These are phyloP conservation scores for Polymixis lichenea DNA, from an alignment of 2,888 invertebrate species.

Conservation along the genomic window DNA sequence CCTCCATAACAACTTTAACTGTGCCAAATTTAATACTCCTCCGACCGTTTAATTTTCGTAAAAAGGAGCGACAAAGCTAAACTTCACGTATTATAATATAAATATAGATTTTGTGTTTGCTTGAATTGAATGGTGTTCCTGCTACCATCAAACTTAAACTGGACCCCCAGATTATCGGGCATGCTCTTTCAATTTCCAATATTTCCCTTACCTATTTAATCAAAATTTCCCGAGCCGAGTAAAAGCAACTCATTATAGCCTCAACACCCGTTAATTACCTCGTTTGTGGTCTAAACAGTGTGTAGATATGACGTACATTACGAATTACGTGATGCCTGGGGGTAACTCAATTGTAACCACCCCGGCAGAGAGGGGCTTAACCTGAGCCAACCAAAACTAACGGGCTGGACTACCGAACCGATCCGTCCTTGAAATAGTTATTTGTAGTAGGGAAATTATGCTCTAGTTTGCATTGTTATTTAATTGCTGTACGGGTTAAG, in stretches of 20 bases:
- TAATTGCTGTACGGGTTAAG: too few relatives aligned
- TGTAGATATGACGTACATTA: conserved; percentile 13
- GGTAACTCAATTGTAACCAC: conserved; percentile 36
- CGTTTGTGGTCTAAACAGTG: conserved; percentile 21
- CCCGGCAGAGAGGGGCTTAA: background rate
- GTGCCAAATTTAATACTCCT: too few relatives aligned
- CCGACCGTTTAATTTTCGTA: too few relatives aligned
- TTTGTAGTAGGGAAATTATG: background rate
- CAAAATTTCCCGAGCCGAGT: conserved; percentile 14
- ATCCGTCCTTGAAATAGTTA: conserved; percentile 40
- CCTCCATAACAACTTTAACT: too few relatives aligned
- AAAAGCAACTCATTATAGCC: conserved; percentile 7
- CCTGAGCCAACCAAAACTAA: background rate
- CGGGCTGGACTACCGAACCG: background rate
- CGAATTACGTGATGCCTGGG: conserved; percentile 15
- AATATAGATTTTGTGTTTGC: background rate
- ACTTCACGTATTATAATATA: too few relatives aligned
- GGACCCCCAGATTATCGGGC: background rate
- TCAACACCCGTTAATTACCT: conserved; percentile 26
- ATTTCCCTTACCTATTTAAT: conserved; percentile 19
- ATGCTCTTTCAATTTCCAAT: conserved; percentile 10
- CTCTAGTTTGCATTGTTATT: background rate
- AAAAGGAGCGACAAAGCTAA: too few relatives aligned
- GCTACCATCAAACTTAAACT: background rate
- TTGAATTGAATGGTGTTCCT: background rate